phyloP scores from a whole-genome alignment of 2,113 vertebrate genomes.

The Phyllopteryx taeniolatus region DNA sequence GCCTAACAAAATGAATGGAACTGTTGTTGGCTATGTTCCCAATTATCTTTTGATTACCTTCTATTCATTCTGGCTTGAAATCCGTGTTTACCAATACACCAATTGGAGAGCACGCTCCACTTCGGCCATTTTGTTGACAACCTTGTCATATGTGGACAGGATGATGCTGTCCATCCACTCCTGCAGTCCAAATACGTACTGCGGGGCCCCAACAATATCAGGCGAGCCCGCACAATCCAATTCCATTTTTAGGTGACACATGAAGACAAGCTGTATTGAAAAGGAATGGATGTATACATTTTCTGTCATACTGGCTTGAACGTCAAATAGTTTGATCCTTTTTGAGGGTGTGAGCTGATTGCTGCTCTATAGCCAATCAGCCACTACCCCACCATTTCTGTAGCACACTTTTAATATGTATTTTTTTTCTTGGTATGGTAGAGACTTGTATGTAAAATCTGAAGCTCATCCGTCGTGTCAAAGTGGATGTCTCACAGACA shows the following conservation, averaged over 20 bases:
- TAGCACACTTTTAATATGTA: too few relatives aligned
- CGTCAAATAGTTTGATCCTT: too few relatives aligned
- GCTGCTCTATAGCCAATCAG: too few relatives aligned
- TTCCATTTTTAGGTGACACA: too few relatives aligned
- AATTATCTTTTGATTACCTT: slow-evolving; percentile 28
- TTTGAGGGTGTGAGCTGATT: too few relatives aligned
- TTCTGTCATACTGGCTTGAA: too few relatives aligned
- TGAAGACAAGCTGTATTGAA: too few relatives aligned
- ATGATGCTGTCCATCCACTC: not conserved
- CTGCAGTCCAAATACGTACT: not conserved
- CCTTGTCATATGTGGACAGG: slow-evolving; percentile 11
- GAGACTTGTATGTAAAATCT: slow-evolving; percentile 21
- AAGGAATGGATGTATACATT: too few relatives aligned
- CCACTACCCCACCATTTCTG: too few relatives aligned
- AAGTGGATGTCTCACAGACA: slow-evolving; percentile 12
- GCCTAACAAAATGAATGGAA: slow-evolving; percentile 19
- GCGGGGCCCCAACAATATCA: too few relatives aligned
- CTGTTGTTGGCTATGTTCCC: not conserved
- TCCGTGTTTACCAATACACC: slow-evolving; percentile 19
- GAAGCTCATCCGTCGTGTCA: slow-evolving; percentile 24
- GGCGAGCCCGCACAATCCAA: too few relatives aligned
- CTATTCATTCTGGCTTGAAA: slow-evolving; percentile 34
- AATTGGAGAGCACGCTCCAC: too few relatives aligned
- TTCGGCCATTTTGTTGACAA: slow-evolving; percentile 9
- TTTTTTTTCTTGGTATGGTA: not conserved